A percentile compares a stretch with the other conserved stretches of the same genome.
These are phyloP conservation scores for Catocala fraxini DNA, from an alignment of 2,888 invertebrate genomes.

Conservation along the genomic window DNA sequence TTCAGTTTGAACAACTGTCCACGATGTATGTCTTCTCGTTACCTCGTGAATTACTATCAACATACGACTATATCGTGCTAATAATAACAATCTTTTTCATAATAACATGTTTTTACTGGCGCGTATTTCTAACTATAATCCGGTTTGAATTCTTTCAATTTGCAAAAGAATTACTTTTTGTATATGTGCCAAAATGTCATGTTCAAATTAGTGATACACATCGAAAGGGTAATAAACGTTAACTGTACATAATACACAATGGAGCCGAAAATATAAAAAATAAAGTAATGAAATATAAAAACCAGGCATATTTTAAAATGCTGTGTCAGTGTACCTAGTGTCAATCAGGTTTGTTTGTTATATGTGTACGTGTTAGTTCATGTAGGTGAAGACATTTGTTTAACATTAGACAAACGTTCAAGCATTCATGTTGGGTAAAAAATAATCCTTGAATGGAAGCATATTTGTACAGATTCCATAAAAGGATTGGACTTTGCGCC, in stretches of 20 bases:
- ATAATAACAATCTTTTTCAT: slow-evolving; percentile 11
- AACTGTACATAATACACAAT: background rate
- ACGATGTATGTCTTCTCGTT: slow-evolving; percentile 23
- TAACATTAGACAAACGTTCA: slow-evolving; percentile 53
- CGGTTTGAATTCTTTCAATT: slow-evolving; percentile 16
- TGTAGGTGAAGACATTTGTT: slow-evolving; percentile 43
- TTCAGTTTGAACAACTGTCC: slow-evolving; percentile 71
- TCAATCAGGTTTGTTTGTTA: slow-evolving; percentile 12
- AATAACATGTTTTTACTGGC: slow-evolving; percentile 13
- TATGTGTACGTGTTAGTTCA: slow-evolving; percentile 21
- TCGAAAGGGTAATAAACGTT: background rate
- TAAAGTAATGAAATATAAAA: background rate
- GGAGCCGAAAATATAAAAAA: background rate
- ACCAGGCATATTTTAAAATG: slow-evolving; percentile 11
- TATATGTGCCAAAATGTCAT: slow-evolving; percentile 36
- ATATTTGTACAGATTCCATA: slow-evolving; percentile 73
- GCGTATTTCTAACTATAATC: slow-evolving; percentile 4
- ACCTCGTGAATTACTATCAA: slow-evolving; percentile 15
- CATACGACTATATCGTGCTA: slow-evolving; percentile 3
- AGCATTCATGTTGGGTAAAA: slow-evolving; percentile 63
- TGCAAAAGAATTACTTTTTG: slow-evolving; percentile 34
- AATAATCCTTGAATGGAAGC: slow-evolving; percentile 77
- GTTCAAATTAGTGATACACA: background rate
- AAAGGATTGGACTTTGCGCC: slow-evolving; percentile 73
- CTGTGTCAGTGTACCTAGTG: slow-evolving; percentile 4